Percentiles rank a stretch among this genome's conserved stretches.
These are phyloP conservation scores for Alcedo atthis DNA, from an alignment of 2,797 vertebrate genomes.

Conservation along the genomic window DNA sequence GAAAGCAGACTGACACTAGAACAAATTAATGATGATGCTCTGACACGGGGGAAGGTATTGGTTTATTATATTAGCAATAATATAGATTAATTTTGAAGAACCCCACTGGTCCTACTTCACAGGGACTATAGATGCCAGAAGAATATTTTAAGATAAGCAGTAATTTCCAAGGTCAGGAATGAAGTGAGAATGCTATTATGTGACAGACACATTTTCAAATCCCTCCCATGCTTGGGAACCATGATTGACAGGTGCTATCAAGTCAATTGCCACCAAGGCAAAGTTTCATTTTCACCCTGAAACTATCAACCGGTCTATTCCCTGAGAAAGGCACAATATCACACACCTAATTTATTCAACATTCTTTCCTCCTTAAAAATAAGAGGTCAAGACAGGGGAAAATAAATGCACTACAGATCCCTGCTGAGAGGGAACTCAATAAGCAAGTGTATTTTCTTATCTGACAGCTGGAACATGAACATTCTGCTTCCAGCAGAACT, in stretches of 20 bases:
- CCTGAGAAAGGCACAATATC: not conserved
- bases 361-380: not conserved
- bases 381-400: not conserved
- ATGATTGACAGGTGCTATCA: not conserved
- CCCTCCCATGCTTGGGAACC: not conserved
- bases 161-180: slow-evolving; percentile 7
- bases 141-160: not conserved
- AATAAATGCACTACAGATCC: not conserved
- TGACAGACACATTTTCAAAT: slow-evolving; percentile 14
- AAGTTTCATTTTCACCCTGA: not conserved
- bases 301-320: not conserved
- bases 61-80: not conserved
- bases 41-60: not conserved
- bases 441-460: not conserved
- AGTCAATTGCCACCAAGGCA: not conserved
- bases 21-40: slow-evolving; percentile 36
- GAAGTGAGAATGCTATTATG: not conserved
- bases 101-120: not conserved
- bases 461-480: not conserved
- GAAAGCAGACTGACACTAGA: slow-evolving; percentile 23
- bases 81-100: slow-evolving; percentile 30
- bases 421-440: not conserved
- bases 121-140: not conserved
- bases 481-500: not conserved
- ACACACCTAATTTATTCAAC: not conserved